Percentiles rank a stretch among this genome's conserved stretches.
These are phyloP conservation scores for Troides helena DNA, from an alignment of 2,888 invertebrate genomes.

Conservation along the genomic window DNA sequence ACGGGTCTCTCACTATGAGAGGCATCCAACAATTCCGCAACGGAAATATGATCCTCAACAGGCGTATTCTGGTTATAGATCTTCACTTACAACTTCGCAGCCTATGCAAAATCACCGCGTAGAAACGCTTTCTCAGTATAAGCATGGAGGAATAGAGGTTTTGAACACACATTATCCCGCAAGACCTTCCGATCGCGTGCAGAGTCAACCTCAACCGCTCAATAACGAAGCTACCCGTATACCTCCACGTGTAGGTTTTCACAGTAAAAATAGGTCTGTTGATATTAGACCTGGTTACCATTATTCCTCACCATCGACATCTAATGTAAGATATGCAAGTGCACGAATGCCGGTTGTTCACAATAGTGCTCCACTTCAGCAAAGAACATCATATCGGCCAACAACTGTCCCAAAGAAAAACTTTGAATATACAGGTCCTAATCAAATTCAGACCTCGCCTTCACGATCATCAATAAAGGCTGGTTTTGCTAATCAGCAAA, in stretches of 20 bases:
- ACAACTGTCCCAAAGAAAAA: slow-evolving; percentile 57
- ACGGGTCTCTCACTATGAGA: slow-evolving; percentile 60
- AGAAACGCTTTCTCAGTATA: slow-evolving; percentile 64
- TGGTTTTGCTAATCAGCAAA: slow-evolving; percentile 65
- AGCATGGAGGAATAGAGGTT: slow-evolving; percentile 56
- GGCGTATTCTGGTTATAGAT: slow-evolving; percentile 70
- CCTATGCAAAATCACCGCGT: slow-evolving; percentile 59
- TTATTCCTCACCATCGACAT: slow-evolving; percentile 65
- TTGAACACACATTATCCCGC: slow-evolving; percentile 57
- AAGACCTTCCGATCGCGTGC: slow-evolving; percentile 58
- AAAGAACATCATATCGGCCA: slow-evolving; percentile 55
- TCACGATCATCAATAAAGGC: slow-evolving; percentile 61
- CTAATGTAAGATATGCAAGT: slow-evolving; percentile 56
- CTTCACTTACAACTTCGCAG: slow-evolving; percentile 51
- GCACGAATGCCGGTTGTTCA: slow-evolving; percentile 54
- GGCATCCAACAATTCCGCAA: slow-evolving; percentile 57
- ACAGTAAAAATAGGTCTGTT: slow-evolving; percentile 50
- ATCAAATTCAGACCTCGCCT: slow-evolving; percentile 62
- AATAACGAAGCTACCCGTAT: slow-evolving; percentile 55
- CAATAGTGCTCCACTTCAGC: slow-evolving; percentile 50
- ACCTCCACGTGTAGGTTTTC: slow-evolving; percentile 57
- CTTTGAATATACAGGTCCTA: slow-evolving; percentile 58
- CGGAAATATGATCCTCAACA: slow-evolving; percentile 73
- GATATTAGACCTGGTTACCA: slow-evolving; percentile 59
- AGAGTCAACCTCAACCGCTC: slow-evolving; percentile 48